Conservation (phyloP, 2,113 vertebrate genomes). For the Cyprinodon variegatus region DNA sequence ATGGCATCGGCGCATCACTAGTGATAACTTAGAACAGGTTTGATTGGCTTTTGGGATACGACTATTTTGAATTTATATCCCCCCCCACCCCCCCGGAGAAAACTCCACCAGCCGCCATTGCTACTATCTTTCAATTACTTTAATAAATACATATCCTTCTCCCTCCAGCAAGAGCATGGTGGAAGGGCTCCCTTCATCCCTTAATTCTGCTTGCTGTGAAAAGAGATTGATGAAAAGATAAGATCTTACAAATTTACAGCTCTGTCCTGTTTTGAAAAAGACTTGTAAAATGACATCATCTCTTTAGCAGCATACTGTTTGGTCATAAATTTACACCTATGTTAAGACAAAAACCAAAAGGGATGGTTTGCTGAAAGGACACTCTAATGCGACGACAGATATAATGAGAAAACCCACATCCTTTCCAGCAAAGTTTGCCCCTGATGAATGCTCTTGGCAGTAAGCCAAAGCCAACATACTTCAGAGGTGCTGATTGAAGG, state of each 20-base stretch:
- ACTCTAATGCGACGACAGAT: constrained; percentile 52
- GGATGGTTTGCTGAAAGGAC: constrained; percentile 36
- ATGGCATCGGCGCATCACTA: too few species aligned
- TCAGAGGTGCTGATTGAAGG: constrained; percentile 48
- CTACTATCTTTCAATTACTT: too few species aligned
- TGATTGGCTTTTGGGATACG: too few species aligned
- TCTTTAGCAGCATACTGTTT: constrained; percentile 25
- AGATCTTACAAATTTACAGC: background rate
- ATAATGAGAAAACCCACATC: constrained; percentile 67
- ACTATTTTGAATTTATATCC: too few species aligned
- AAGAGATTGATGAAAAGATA: background rate
- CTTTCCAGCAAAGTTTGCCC: constrained; percentile 34
- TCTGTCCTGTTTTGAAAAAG: constrained; percentile 47
- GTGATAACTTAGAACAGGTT: too few species aligned
- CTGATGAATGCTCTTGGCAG: constrained; percentile 48
- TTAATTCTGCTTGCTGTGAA: background rate
- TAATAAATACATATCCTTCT: too few species aligned
- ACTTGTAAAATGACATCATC: constrained; percentile 45
- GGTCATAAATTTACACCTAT: constrained; percentile 62
- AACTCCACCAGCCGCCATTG: too few species aligned
- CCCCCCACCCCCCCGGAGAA: too few species aligned
- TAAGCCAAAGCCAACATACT: constrained; percentile 28
- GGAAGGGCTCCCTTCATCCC: background rate
- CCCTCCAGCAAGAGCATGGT: background rate
- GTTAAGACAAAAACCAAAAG: constrained; percentile 24